Percentiles rank a stretch among this genome's conserved stretches.
phyloP scores from a whole-genome alignment of 2,888 invertebrate species.

The Acanthosepion lycidas region DNA sequence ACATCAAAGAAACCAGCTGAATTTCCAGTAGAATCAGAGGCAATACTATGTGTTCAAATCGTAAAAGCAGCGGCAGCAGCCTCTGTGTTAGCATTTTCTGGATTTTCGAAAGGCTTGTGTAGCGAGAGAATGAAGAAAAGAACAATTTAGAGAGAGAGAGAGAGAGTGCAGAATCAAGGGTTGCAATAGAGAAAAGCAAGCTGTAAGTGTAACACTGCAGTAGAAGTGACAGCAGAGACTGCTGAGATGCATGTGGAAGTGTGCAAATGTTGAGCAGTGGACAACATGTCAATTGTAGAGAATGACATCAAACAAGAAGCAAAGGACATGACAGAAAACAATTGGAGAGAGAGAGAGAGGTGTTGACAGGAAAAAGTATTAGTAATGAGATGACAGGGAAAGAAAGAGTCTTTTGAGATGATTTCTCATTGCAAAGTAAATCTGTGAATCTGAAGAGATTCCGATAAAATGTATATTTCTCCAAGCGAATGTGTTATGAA shows the following conservation, averaged over 20 bases:
- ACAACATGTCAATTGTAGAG: background rate
- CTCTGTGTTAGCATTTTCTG: background rate
- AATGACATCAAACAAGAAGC: background rate
- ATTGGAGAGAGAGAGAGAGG: background rate
- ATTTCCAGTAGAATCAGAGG: background rate
- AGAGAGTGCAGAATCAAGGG: background rate
- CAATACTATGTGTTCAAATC: background rate
- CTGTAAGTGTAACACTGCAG: background rate
- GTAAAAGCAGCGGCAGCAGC: background rate
- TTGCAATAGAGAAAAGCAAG: background rate
- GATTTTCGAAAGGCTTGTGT: background rate
- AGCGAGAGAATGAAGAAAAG: background rate
- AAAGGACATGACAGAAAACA: background rate
- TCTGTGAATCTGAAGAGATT: background rate
- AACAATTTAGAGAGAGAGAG: background rate
- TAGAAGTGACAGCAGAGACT: constrained; percentile 16
- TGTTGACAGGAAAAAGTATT: no score
- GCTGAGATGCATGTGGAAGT: background rate
- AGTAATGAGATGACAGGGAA: background rate
- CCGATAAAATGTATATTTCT: background rate
- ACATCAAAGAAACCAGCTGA: constrained; percentile 15
- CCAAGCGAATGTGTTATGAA: background rate
- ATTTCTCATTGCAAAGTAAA: background rate
- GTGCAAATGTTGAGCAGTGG: background rate
- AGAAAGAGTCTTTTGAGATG: background rate